Conservation (phyloP, 2,888 invertebrate species). For the Epistrophe grossulariae region DNA sequence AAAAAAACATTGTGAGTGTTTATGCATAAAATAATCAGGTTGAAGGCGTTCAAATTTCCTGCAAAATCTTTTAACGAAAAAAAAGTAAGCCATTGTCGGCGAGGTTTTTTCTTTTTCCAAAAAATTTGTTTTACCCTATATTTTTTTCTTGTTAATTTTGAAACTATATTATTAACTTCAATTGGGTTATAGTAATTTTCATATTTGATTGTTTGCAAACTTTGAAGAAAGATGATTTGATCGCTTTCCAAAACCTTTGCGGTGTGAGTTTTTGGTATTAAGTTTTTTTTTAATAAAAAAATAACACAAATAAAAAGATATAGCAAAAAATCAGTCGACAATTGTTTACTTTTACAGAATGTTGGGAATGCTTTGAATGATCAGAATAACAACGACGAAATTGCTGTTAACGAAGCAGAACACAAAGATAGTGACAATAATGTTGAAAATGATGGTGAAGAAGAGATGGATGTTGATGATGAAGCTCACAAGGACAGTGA, state of each 20-base stretch:
- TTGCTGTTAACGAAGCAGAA: conserved; percentile 66
- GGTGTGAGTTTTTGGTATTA: conserved; percentile 67
- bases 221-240: conserved; percentile 65
- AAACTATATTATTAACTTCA: conserved; percentile 8
- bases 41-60: conserved; percentile 72
- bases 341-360: conserved; percentile 84
- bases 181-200: conserved; percentile 27
- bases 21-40: conserved; percentile 43
- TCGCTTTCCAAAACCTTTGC: conserved; percentile 69
- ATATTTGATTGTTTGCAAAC: conserved; percentile 23
- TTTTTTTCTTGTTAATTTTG: conserved; percentile 4
- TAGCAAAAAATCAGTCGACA: conserved; percentile 83
- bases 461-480: conserved; percentile 12
- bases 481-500: conserved; percentile 15
- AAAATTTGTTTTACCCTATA: conserved; percentile 33
- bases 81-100: conserved; percentile 84
- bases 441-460: conserved; percentile 62
- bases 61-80: conserved; percentile 50
- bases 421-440: conserved; percentile 54
- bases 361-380: conserved; percentile 81
- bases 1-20: conserved; percentile 36
- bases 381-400: conserved; percentile 59
- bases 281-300: conserved; percentile 51
- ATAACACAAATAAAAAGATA: conserved; percentile 72
- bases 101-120: conserved; percentile 78